Evolutionary conservation across 2,113 vertebrate genomes (phyloP), one percentile per base, ranked within the genome.

Genomic region (Melanotaenia duboulayi): DNA sequence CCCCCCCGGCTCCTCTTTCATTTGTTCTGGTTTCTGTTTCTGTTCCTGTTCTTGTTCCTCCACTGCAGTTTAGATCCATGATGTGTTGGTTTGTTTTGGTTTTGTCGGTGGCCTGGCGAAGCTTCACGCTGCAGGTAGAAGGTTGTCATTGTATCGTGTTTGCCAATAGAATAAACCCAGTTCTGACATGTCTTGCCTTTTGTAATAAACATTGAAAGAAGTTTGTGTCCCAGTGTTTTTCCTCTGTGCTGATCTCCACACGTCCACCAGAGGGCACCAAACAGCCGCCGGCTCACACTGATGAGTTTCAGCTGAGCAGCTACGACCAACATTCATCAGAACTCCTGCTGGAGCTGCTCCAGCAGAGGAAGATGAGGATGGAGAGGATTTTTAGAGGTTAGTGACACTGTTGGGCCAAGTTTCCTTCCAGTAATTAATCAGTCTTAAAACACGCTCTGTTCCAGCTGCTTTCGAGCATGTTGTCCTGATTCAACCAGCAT

Each of bases 171-270:
- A 84, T 83, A 89, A 89, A 82, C 71, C 87, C 80, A 74, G 80
- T 89, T 35, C 32, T 87, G 81, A 90, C 82, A 85, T 93, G 88
- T 92, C 89, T 90, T 91, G 83, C 74, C 66, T 91, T 94, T 94
- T 93, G 88, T 93, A 94, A 93, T 94, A 94, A 94, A 94, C 65
- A 72, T 84, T 80, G 64, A 83, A 90, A 84, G 20, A 80, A 74
- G 19, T 23, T 48, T 32, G 63, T 71, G 25, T 71, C n/a, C n/a
- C n/a, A n/a, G 17, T 49, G 28, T 61, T n/a, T 54, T 25, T 59
- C 14, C 12, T 61, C 59, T 54, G 32, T 32, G 35, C 11, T 42
- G 11, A 13, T 42, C 11, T 42, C 39, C 39, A 42, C 1, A 4
- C n/a, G 55, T 37, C 55, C 55, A 37, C 19, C 55, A 58, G 55